phyloP scores from a whole-genome alignment of 2,797 vertebrate genomes.

The Chaunax sp. region DNA sequence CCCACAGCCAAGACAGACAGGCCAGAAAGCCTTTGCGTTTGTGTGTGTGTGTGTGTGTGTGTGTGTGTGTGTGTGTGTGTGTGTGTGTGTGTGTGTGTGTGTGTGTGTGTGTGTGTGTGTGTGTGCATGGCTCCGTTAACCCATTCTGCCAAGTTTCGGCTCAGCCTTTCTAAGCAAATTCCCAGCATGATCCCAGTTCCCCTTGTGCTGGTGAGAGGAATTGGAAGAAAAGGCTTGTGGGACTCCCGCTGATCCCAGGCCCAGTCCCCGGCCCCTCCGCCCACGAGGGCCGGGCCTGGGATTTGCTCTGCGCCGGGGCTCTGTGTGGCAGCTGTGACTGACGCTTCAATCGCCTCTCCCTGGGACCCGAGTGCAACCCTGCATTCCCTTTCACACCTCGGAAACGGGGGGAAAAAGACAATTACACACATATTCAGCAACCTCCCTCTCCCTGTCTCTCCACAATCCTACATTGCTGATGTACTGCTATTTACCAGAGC shows the following conservation, averaged over 20 bases:
- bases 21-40: slow-evolving; percentile 52
- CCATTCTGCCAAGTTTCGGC: slow-evolving; percentile 78
- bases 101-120: slow-evolving; percentile 46
- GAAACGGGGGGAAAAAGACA: slow-evolving; percentile 78
- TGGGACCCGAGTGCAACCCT: slow-evolving; percentile 76
- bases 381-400: slow-evolving; percentile 84
- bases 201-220: slow-evolving; percentile 76
- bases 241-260: slow-evolving; percentile 77
- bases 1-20: slow-evolving; percentile 69
- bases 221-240: slow-evolving; percentile 78
- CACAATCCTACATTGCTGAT: slow-evolving; percentile 58
- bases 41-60: slow-evolving; percentile 21
- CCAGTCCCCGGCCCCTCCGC: slow-evolving; percentile 66
- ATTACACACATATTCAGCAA: slow-evolving; percentile 81
- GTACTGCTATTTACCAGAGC: slow-evolving; percentile 55
- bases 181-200: slow-evolving; percentile 78
- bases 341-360: slow-evolving; percentile 83
- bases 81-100: slow-evolving; percentile 31
- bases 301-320: slow-evolving; percentile 74
- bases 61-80: slow-evolving; percentile 18
- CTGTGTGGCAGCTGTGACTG: slow-evolving; percentile 86
- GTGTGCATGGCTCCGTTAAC: slow-evolving; percentile 73
- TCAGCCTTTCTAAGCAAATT: slow-evolving; percentile 84
- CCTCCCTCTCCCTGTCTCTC: slow-evolving; percentile 60
- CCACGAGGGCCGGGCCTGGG: slow-evolving; percentile 73